Evolutionary conservation across 2,113 vertebrate species (phyloP), one percentile per base, ranked within the genome.

Genomic region (Edolisoma coerulescens): DNA sequence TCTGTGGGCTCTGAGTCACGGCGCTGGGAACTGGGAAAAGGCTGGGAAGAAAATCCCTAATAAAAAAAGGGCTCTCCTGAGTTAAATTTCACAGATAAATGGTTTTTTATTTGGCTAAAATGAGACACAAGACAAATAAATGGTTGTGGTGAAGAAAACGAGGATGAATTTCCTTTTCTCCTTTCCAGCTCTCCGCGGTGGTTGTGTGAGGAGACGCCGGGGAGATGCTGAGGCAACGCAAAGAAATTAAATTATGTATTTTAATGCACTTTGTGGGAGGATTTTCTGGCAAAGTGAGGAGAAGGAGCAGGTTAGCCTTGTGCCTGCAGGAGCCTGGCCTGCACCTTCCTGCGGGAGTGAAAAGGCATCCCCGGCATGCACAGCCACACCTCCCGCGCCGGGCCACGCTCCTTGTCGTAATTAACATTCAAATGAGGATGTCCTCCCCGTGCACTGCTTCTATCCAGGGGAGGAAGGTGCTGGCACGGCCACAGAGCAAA

Each of bases 21-120:
- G 0, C 0, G 0, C 14, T 7, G 5, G 45, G 42, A 74, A 41
- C 10, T 5, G 16, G 44, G 63, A 52, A 45, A 33, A 42, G 16
- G 1, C 7, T 49, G 63, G 65, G 56, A 61, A 52, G 30, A 42
- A 69, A 81, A 42, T 1, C 71, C 28, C 23, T 3, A 15, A 64
- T 44, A 13, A 64, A 76, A 75, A 4, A 24, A 32, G 2, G 13
- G 5, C 39, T 60, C 42, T 80, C 33, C 56, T 13, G 4, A 50
- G 33, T 6, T 20, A 8, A 39, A 64, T 18, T 24, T n/a, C n/a
- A 16, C 10, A 9, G 4, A 3, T 2, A 12, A 42, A 14, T 30
- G 18, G 0, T 6, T 45, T 89, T 68, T 64, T 1, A 0, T 54
- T 39, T 16, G 41, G 8, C 37, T 88, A 10, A 39, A 49, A 70